phyloP scores from a whole-genome alignment of 2,797 vertebrate species.

The Smutsia temminckii region DNA sequence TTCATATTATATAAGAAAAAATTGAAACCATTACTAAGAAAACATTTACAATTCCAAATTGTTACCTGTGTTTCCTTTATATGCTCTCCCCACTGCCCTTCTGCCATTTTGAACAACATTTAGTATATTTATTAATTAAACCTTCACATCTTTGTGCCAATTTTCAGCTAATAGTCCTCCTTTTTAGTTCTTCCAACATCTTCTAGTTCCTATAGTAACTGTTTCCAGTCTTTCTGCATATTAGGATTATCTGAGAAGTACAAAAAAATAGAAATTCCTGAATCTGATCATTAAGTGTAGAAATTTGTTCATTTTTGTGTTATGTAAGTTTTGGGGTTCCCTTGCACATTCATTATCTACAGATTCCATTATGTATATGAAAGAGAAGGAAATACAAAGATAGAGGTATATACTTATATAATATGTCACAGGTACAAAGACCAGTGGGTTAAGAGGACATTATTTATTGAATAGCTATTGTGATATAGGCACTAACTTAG shows the following conservation, averaged over 20 bases:
- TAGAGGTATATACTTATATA: neutral
- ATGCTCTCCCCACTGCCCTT: fast-evolving
- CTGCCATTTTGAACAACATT: neutral
- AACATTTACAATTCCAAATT: neutral
- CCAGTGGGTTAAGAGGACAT: neutral
- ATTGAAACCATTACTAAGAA: neutral
- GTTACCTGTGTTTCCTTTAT: neutral
- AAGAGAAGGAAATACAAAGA: neutral
- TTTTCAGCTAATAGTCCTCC: neutral
- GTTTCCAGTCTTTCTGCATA: neutral
- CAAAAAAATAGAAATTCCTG: neutral
- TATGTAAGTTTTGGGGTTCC: neutral
- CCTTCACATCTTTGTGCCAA: neutral
- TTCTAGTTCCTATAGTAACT: neutral
- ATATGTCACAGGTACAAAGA: neutral
- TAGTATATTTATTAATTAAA: slow-evolving; percentile 1
- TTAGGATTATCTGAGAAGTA: neutral
- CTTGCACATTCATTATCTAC: neutral
- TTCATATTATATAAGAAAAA: neutral
- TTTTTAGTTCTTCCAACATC: neutral
- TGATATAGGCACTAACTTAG: neutral
- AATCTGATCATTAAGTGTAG: neutral
- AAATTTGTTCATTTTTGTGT: neutral
- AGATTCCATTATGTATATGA: neutral
- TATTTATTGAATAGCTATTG: neutral